phyloP scores from a whole-genome alignment of 2,888 invertebrate species.

The Sphinx pinastri region DNA sequence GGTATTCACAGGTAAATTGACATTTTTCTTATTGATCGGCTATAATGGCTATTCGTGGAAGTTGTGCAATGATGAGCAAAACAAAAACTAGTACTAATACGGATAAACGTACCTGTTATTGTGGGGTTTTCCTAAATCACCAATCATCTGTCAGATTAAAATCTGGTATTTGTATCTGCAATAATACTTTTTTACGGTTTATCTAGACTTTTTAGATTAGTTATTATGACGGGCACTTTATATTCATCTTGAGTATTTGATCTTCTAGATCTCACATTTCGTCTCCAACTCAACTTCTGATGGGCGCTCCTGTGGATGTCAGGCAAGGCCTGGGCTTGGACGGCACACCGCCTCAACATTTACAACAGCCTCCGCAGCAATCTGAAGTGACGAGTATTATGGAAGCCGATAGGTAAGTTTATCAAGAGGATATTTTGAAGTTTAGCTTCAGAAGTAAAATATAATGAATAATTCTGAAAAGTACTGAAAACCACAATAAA shows the following conservation, averaged over 20 bases:
- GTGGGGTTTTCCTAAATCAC: no score
- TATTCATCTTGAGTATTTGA: conserved; percentile 46
- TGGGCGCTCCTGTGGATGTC: conserved; percentile 75
- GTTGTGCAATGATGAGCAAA: conserved; percentile 1
- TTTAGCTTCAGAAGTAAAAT: no score
- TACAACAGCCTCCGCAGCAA: conserved; percentile 72
- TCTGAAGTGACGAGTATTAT: conserved; percentile 78
- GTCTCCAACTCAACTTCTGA: conserved; percentile 77
- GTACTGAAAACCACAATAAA: no score
- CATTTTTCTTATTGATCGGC: no score
- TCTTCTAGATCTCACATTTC: conserved; percentile 75
- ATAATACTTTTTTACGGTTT: no score
- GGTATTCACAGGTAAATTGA: conserved; percentile 84
- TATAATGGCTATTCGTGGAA: not conserved
- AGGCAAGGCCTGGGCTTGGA: conserved; percentile 68
- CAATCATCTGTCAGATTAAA: no score
- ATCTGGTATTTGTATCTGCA: no score
- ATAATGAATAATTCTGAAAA: no score
- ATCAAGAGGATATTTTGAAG: not conserved
- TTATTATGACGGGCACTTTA: no score
- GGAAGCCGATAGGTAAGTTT: conserved; percentile 77
- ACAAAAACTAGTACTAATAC: no score
- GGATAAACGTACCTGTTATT: no score
- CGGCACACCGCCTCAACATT: conserved; percentile 71
- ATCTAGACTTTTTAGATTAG: no score